Base-by-base conservation (phyloP, 2,113 vertebrate species). In the Psilopsiagon aurifrons region DNA sequence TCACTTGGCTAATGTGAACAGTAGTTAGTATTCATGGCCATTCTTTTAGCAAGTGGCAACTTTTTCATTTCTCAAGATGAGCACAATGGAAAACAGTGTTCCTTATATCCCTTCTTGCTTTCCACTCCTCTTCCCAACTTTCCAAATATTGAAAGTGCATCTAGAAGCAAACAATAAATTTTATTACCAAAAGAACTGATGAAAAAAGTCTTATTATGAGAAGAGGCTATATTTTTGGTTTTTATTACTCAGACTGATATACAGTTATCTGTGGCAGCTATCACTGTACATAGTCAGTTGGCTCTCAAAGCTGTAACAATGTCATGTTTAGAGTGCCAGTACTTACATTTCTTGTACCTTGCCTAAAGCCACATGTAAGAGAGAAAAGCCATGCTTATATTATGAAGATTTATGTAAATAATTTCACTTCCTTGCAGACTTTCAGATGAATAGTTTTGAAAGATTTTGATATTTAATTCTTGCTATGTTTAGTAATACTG, bases 11-110 rank as follows among this genome's bases (percentile, higher is more conserved):
- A 3, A 44, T 44, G 19, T 37, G 64, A 83, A 28, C 5, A 6
- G 60, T 95, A 81, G 29, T 96, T 97, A 92, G 70, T 97, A 96
- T 98, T 97, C 91, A 84, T 67, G 47, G 63, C 79, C 71, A 94
- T 57, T 71, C 78, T 95, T 95, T 75, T 69, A 82, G 87, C 73
- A 63, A 95, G 67, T 91, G 83, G 47, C 85, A 95, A 86, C 29
- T 78, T 96, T 71, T 93, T 96, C 9, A 54, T 71, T 96, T 80
- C 77, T 59, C 59, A 64, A 93, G 74, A 83, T 66, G 17, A 69
- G 67, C 55, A 43, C 27, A 11, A 13, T 75, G 70, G 67, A 96
- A 94, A 96, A 86, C 52, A 88, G n/a, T 2, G 3, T 90, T 52
- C 22, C 24, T 90, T 17, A 44, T 11, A 23, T 6, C 73, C 70